A percentile compares a stretch with the other conserved stretches of the same genome.
Conservation (phyloP, 53 echinoderm and acorn worm genomes). For the Paracentrotus lividus region DNA sequence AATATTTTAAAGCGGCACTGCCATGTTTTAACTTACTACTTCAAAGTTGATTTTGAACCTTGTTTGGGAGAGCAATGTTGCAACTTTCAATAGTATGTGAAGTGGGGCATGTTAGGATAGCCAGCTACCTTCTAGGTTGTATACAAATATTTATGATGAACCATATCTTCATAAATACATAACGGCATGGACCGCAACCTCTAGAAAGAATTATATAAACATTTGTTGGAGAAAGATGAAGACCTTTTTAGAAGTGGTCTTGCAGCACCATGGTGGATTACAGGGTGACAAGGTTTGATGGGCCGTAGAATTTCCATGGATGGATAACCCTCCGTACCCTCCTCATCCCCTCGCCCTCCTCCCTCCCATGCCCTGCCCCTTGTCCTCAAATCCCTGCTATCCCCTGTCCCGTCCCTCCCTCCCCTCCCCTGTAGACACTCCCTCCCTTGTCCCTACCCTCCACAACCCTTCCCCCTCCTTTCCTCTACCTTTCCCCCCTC, state of each 20-base stretch:
- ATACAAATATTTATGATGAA: slow-evolving; percentile 59
- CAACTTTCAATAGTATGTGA: not conserved
- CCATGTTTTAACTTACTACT: too few species aligned
- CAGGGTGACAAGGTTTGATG: not conserved
- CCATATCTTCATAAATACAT: slow-evolving; percentile 57
- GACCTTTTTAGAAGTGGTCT: slow-evolving; percentile 6
- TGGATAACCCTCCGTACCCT: not conserved
- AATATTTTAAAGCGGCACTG: too few species aligned
- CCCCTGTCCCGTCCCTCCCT: not conserved
- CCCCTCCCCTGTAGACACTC: not conserved
- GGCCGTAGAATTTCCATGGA: not conserved
- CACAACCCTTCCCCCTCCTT: too few species aligned
- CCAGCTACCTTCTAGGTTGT: slow-evolving; percentile 20
- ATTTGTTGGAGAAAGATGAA: slow-evolving; percentile 31
- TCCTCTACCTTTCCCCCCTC: too few species aligned
- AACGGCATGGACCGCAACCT: slow-evolving; percentile 24
- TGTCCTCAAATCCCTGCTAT: too few species aligned
- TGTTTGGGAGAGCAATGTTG: too few species aligned
- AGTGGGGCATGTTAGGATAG: not conserved
- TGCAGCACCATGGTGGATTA: not conserved
- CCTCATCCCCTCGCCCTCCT: not conserved
- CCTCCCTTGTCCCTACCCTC: too few species aligned
- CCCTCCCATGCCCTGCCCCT: too few species aligned
- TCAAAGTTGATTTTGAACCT: too few species aligned
- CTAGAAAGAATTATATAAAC: slow-evolving; percentile 30